Percentiles rank a stretch among this genome's conserved stretches.
Evolutionary conservation across 1,140 invertebrate species (phyloP).

Genomic region (Grapholita molesta): DNA sequence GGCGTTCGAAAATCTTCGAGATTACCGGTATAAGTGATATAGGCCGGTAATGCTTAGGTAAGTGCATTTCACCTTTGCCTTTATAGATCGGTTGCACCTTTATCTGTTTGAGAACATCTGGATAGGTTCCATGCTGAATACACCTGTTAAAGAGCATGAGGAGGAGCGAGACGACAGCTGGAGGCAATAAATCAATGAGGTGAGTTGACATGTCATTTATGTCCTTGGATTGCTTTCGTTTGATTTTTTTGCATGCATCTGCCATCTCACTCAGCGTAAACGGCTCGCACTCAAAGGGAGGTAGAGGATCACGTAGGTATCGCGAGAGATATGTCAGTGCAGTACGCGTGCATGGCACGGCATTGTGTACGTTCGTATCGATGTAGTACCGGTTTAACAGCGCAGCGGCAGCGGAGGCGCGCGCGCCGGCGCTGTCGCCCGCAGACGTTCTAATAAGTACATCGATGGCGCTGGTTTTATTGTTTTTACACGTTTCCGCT

Average conservation of each 20-base stretch:
- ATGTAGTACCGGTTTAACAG: neutral
- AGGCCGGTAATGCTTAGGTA: neutral
- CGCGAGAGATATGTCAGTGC: neutral
- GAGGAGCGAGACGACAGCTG: neutral
- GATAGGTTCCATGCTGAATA: neutral
- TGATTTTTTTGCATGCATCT: neutral
- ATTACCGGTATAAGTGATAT: constrained; percentile 12
- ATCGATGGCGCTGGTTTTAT: neutral
- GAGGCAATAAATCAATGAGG: neutral
- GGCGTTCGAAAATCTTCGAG: neutral
- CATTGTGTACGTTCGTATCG: neutral
- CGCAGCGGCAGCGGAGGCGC: neutral
- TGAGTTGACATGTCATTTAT: neutral
- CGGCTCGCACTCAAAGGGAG: neutral
- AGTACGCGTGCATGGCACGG: neutral
- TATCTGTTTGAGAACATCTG: neutral
- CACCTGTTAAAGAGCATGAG: neutral
- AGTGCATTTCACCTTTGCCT: constrained; percentile 4
- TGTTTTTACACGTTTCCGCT: neutral
- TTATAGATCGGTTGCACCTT: constrained; percentile 6
- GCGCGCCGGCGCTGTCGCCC: neutral
- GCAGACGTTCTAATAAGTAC: neutral
- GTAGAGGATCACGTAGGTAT: neutral
- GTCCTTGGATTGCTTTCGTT: neutral
- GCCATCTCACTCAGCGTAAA: neutral